These are phyloP conservation scores for Dicrurus megarhynchus DNA, from an alignment of 2,113 vertebrate genomes.

Conservation along the genomic window DNA sequence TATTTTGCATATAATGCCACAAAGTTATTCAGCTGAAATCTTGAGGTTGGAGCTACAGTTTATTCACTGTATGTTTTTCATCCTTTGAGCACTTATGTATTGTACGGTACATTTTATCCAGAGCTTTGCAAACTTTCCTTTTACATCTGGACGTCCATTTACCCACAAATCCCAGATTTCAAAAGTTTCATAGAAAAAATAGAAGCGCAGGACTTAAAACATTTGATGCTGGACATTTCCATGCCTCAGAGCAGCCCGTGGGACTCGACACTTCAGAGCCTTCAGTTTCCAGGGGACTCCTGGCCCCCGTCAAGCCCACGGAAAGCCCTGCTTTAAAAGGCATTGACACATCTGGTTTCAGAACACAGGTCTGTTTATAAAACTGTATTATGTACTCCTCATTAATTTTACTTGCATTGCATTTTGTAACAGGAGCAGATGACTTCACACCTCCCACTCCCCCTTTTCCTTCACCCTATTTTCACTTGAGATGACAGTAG, in stretches of 20 bases:
- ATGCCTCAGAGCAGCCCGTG: neutral
- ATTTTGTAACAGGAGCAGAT: neutral
- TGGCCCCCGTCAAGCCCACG: neutral
- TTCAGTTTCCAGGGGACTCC: neutral
- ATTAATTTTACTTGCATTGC: neutral
- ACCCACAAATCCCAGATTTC: constrained; percentile 51
- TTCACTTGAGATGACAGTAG: neutral
- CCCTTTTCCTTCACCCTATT: neutral
- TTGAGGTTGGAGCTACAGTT: constrained; percentile 56
- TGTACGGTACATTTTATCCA: neutral
- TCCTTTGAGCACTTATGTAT: constrained; percentile 18
- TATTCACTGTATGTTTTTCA: neutral
- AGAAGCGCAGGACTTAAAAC: neutral
- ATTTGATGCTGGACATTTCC: constrained; percentile 23
- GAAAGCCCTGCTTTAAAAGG: neutral
- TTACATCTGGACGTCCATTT: constrained; percentile 31
- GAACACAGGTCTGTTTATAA: constrained; percentile 24
- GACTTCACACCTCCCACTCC: neutral
- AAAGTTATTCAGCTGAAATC: constrained; percentile 55
- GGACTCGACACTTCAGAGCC: neutral
- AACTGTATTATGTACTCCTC: neutral
- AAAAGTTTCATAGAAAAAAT: constrained; percentile 59
- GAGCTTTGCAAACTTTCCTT: constrained; percentile 13
- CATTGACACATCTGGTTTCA: neutral
- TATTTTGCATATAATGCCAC: constrained; percentile 78